Conservation (phyloP, 2,888 invertebrate species). For the Lacanobia wlatinum region DNA sequence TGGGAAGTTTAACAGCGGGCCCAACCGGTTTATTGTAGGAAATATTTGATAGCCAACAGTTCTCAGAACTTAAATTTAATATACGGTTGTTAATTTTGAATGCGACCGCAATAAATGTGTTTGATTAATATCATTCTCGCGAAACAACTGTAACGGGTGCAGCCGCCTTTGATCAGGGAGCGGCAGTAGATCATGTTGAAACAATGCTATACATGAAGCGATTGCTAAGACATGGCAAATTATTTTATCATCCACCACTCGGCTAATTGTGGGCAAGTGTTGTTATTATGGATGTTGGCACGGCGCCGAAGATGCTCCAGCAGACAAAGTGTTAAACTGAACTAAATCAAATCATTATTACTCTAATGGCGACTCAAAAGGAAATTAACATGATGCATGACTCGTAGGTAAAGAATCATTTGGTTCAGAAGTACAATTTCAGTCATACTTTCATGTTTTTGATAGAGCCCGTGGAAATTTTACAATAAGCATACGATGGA, state of each 20-base stretch:
- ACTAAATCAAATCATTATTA: constrained; percentile 60
- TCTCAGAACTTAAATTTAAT: constrained; percentile 86
- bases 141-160: constrained; percentile 85
- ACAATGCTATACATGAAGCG: constrained; percentile 74
- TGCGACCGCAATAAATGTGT: constrained; percentile 87
- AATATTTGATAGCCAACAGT: constrained; percentile 88
- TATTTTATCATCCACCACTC: constrained; percentile 72
- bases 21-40: constrained; percentile 84
- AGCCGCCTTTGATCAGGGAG: constrained; percentile 83
- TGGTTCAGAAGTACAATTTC: constrained; percentile 34
- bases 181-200: constrained; percentile 81
- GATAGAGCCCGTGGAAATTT: constrained; percentile 67
- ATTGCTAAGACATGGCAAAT: constrained; percentile 76
- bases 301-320: constrained; percentile 56
- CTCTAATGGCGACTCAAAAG: constrained; percentile 54
- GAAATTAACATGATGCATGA: constrained; percentile 50
- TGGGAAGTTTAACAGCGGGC: constrained; percentile 80
- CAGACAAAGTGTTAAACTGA: constrained; percentile 55
- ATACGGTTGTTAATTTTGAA: constrained; percentile 85
- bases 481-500: constrained; percentile 71
- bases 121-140: constrained; percentile 88
- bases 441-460: constrained; percentile 62
- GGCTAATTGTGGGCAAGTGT: constrained; percentile 62
- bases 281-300: constrained; percentile 63
- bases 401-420: constrained; percentile 15